Percentiles rank a stretch among this genome's conserved stretches.
Conservation (phyloP, 2,113 vertebrate genomes). For the Ochotona princeps region DNA sequence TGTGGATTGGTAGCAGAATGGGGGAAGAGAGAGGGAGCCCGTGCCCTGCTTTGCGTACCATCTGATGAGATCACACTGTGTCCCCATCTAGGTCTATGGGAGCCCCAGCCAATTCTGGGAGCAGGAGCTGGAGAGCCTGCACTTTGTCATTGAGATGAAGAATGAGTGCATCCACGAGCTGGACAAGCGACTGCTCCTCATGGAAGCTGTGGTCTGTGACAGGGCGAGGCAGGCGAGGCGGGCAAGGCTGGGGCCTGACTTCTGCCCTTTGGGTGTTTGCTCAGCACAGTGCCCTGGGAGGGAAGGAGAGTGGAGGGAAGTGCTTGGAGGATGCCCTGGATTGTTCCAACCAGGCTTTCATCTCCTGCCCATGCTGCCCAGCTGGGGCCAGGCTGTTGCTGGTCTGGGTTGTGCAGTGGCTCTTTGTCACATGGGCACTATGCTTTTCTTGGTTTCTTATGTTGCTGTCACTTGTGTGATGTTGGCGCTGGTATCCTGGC, state of each 20-base stretch:
- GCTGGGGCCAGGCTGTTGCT: not conserved
- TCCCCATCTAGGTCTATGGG: constrained; percentile 88
- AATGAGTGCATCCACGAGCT: constrained; percentile 90
- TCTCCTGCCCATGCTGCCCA: not conserved
- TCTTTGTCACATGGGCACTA: not conserved
- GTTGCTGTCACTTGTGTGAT: not conserved
- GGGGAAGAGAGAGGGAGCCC: not conserved
- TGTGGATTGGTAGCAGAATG: not conserved
- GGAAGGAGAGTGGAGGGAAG: too few relatives aligned
- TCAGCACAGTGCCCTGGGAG: not conserved
- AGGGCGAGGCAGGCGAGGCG: not conserved
- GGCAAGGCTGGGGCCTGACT: not conserved
- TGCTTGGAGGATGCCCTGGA: not conserved
- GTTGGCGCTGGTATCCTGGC: not conserved
- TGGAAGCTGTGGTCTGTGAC: constrained; percentile 89
- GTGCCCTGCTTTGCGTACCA: too few relatives aligned
- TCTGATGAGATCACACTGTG: not conserved
- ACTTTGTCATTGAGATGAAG: constrained; percentile 98
- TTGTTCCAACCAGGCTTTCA: not conserved
- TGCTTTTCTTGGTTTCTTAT: not conserved
- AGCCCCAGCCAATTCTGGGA: constrained; percentile 97
- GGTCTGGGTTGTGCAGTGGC: not conserved
- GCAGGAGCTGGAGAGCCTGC: constrained; percentile 95
- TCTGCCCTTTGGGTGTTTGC: not conserved
- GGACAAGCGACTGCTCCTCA: constrained; percentile 89